These are phyloP conservation scores for Forbesichthys papilliferus DNA, from an alignment of 2,113 vertebrate genomes.

Conservation along the genomic window DNA sequence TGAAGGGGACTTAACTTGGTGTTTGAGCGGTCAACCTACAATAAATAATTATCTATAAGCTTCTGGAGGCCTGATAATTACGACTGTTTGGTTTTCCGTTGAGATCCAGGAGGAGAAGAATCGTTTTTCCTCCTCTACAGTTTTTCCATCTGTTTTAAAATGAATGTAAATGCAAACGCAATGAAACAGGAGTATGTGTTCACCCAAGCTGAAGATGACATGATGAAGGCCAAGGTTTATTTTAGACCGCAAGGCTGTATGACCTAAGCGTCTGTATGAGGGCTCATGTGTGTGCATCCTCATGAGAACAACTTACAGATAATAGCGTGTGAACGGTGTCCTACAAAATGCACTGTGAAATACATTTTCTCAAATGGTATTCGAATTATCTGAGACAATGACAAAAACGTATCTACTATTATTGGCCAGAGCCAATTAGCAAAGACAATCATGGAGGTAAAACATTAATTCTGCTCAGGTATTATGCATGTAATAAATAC, in stretches of 20 bases:
- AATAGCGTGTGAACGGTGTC: constrained; percentile 18
- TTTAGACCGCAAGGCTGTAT: constrained; percentile 57
- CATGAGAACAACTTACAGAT: constrained; percentile 20
- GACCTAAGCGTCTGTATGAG: constrained; percentile 40
- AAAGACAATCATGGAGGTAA: no score
- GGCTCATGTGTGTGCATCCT: constrained; percentile 6
- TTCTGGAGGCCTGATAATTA: constrained; percentile 76
- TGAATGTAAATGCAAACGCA: constrained; percentile 60
- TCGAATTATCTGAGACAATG: background rate
- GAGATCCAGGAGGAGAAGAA: constrained; percentile 48
- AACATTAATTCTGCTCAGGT: no score
- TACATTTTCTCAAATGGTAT: constrained; percentile 12
- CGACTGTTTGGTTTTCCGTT: constrained; percentile 71
- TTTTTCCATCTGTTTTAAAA: constrained; percentile 71
- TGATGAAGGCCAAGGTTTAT: constrained; percentile 58
- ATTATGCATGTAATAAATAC: no score
- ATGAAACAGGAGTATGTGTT: constrained; percentile 64
- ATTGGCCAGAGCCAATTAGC: no score
- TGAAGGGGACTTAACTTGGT: constrained; percentile 61
- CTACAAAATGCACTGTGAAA: background rate
- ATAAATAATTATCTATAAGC: constrained; percentile 68
- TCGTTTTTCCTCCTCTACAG: constrained; percentile 21
- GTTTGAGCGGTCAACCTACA: constrained; percentile 70
- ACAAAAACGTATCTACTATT: no score
- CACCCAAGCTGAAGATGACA: constrained; percentile 49